Percentiles rank a stretch among this genome's conserved stretches.
Conservation (phyloP, 2,113 vertebrate genomes). For the Lophotis ruficrista region DNA sequence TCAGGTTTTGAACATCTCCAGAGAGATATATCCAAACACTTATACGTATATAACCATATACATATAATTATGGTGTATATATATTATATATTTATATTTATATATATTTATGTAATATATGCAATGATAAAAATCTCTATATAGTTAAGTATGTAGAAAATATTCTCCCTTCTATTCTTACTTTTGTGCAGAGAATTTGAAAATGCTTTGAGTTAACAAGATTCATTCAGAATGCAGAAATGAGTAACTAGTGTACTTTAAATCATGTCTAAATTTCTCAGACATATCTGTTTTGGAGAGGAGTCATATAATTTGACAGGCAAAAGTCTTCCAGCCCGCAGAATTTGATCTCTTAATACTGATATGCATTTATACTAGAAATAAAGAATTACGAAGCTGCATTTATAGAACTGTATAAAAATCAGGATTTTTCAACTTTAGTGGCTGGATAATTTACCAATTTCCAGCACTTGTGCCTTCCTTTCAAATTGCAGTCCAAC, state of each 20-base stretch:
- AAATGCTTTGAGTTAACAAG: neutral
- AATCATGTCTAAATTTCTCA: neutral
- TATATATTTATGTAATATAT: neutral
- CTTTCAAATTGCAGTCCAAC: neutral
- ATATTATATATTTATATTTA: neutral
- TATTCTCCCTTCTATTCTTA: neutral
- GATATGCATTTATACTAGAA: neutral
- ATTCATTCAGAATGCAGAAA: neutral
- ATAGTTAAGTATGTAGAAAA: neutral
- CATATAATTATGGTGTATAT: neutral
- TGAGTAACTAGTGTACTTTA: neutral
- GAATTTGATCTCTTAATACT: neutral
- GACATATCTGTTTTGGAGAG: accelerated
- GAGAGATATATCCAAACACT: neutral
- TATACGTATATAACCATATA: neutral
- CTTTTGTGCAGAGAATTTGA: neutral
- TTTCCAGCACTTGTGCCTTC: neutral
- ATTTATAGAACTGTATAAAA: neutral
- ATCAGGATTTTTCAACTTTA: neutral
- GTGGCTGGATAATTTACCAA: neutral
- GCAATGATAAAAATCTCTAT: neutral
- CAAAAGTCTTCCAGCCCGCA: neutral
- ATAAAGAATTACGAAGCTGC: neutral
- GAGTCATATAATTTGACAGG: neutral
- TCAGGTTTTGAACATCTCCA: neutral